Conservation (phyloP, 2,113 vertebrate species). For the Notothenia rossii region DNA sequence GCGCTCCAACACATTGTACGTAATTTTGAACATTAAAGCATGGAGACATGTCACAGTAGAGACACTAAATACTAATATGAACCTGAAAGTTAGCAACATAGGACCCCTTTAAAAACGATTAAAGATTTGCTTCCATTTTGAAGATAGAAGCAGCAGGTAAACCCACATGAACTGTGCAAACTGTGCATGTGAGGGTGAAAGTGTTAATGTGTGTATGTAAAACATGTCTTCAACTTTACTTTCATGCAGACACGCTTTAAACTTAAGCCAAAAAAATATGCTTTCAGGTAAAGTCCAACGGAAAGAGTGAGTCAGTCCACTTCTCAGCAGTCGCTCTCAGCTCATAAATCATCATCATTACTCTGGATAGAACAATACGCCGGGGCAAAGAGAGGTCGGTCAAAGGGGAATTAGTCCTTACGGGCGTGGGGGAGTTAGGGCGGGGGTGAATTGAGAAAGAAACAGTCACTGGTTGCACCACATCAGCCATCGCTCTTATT, state of each 20-base stretch:
- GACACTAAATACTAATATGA: too few relatives aligned
- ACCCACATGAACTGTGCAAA: too few relatives aligned
- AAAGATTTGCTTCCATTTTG: too few relatives aligned
- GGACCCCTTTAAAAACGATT: too few relatives aligned
- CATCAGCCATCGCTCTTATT: slow-evolving; percentile 56
- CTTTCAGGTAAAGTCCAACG: slow-evolving; percentile 58
- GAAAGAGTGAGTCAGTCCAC: slow-evolving; percentile 64
- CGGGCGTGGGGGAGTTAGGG: background rate
- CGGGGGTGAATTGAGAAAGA: slow-evolving; percentile 14
- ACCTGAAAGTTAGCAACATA: too few relatives aligned
- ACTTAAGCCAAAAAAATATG: slow-evolving; percentile 14
- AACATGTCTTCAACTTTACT: background rate
- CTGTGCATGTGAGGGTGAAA: too few relatives aligned
- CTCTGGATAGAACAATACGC: slow-evolving; percentile 45
- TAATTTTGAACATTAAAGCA: too few relatives aligned
- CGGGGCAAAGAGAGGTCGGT: slow-evolving; percentile 50
- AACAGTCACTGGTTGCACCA: slow-evolving; percentile 29
- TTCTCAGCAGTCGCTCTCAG: slow-evolving; percentile 48
- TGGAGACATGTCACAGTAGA: too few relatives aligned
- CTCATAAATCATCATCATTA: slow-evolving; percentile 73
- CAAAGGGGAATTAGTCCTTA: slow-evolving; percentile 56
- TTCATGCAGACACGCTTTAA: background rate
- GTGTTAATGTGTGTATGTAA: background rate
- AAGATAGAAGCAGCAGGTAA: too few relatives aligned
- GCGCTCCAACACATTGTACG: too few relatives aligned